These are phyloP conservation scores for Hydrotaea cyrtoneurina DNA, from an alignment of 2,888 invertebrate genomes.

Conservation along the genomic window DNA sequence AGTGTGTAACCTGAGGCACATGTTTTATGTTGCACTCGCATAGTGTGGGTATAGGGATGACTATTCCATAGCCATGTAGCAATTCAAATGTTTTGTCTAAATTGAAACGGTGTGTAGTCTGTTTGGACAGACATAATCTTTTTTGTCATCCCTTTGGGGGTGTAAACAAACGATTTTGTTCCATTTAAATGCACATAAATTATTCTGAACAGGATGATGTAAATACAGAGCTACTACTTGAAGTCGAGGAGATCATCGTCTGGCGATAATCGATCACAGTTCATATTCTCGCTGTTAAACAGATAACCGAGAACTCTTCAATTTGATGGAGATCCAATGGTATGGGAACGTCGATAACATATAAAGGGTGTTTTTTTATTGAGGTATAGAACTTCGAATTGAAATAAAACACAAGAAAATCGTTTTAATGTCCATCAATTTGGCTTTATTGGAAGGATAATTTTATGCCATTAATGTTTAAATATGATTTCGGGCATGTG, in stretches of 20 bases:
- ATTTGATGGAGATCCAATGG: too few relatives aligned
- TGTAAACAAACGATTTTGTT: constrained; percentile 55
- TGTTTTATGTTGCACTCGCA: constrained; percentile 29
- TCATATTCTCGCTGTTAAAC: neutral
- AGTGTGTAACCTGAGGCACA: constrained; percentile 46
- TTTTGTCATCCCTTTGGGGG: constrained; percentile 26
- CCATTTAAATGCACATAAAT: constrained; percentile 22
- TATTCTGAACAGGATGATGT: neutral
- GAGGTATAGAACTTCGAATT: too few relatives aligned
- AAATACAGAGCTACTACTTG: neutral
- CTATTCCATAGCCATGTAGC: neutral
- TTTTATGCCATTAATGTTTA: too few relatives aligned
- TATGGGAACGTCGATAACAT: too few relatives aligned
- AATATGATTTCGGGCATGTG: too few relatives aligned
- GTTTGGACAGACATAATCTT: neutral
- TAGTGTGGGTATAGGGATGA: neutral
- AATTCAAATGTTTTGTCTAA: constrained; percentile 48
- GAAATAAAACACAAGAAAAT: too few relatives aligned
- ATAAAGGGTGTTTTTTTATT: too few relatives aligned
- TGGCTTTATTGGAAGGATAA: too few relatives aligned
- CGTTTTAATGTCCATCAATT: too few relatives aligned
- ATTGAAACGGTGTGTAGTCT: neutral
- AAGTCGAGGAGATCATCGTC: neutral
- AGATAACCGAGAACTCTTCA: neutral
- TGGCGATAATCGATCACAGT: constrained; percentile 26